Conservation (phyloP, 2,888 invertebrate species). For the Synergus gifuensis region DNA sequence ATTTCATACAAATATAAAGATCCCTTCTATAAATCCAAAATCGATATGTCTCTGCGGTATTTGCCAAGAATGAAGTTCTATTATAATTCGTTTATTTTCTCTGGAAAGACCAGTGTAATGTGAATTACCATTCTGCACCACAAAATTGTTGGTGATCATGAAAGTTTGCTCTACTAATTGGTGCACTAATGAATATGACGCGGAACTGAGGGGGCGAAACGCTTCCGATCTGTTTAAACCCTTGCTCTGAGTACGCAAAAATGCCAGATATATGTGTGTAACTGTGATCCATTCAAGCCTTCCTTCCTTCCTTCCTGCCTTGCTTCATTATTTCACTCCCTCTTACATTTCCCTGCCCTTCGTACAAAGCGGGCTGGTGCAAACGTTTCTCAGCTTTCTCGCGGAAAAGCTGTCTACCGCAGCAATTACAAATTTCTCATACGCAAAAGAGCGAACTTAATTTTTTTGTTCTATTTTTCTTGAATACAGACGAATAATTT, state of each 20-base stretch:
- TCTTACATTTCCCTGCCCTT: constrained; percentile 41
- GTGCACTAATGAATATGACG: constrained; percentile 60
- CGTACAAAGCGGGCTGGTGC: constrained; percentile 41
- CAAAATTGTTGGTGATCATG: constrained; percentile 24
- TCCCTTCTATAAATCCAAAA: no score
- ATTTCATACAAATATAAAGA: no score
- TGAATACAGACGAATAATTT: constrained; percentile 9
- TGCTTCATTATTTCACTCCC: constrained; percentile 52
- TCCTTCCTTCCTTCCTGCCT: constrained; percentile 39
- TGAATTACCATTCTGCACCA: constrained; percentile 14
- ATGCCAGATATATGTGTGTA: constrained; percentile 32
- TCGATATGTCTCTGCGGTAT: neutral
- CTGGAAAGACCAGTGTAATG: neutral
- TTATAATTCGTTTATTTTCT: neutral
- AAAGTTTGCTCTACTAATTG: constrained; percentile 59
- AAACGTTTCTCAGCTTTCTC: constrained; percentile 26
- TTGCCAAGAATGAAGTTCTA: neutral
- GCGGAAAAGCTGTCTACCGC: neutral
- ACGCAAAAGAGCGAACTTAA: constrained; percentile 10
- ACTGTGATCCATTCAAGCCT: constrained; percentile 50
- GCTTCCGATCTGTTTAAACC: constrained; percentile 53
- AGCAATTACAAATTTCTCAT: constrained; percentile 26
- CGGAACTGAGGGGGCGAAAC: constrained; percentile 48
- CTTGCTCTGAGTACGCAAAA: constrained; percentile 42
- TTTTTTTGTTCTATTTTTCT: neutral